These are phyloP conservation scores for Lasius fuliginosus DNA, from an alignment of 2,888 invertebrate genomes.

Conservation along the genomic window DNA sequence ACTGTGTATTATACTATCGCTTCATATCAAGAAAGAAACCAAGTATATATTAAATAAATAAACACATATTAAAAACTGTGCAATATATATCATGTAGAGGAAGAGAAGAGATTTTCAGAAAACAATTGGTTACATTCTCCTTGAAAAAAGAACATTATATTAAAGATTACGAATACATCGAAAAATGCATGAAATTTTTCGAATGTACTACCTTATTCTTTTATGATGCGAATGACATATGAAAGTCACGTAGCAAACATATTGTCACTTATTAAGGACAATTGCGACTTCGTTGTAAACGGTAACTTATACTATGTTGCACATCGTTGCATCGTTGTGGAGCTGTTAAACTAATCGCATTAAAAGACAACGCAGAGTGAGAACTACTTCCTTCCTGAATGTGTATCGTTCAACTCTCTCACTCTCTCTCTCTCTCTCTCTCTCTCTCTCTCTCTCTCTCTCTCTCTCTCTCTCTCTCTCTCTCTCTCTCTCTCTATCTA, in stretches of 20 bases:
- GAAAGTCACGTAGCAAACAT: conserved; percentile 25
- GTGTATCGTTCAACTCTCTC: conserved; percentile 27
- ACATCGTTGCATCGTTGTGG: conserved; percentile 27
- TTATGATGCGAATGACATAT: not conserved
- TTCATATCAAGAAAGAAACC: not conserved
- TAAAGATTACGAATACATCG: not conserved
- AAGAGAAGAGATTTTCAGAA: not conserved
- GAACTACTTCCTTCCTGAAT: conserved; percentile 43
- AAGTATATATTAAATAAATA: too few species aligned
- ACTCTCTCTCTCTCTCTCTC: not conserved
- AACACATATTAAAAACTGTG: not conserved
- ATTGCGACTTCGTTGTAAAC: conserved; percentile 39
- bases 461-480: not conserved
- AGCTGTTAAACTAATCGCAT: conserved; percentile 49
- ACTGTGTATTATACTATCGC: not conserved
- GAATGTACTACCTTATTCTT: not conserved
- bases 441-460: conserved; percentile 4
- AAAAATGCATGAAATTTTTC: not conserved
- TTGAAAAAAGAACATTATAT: not conserved
- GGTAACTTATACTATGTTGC: conserved; percentile 19
- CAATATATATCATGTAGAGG: too few species aligned
- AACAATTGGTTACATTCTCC: not conserved
- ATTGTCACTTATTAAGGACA: conserved; percentile 36
- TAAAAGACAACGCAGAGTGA: conserved; percentile 51
- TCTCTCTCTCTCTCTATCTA: not conserved